A percentile compares a stretch with the other conserved stretches of the same genome.
phyloP scores from a whole-genome alignment of 2,797 vertebrate genomes.

The Borostomias antarcticus region DNA sequence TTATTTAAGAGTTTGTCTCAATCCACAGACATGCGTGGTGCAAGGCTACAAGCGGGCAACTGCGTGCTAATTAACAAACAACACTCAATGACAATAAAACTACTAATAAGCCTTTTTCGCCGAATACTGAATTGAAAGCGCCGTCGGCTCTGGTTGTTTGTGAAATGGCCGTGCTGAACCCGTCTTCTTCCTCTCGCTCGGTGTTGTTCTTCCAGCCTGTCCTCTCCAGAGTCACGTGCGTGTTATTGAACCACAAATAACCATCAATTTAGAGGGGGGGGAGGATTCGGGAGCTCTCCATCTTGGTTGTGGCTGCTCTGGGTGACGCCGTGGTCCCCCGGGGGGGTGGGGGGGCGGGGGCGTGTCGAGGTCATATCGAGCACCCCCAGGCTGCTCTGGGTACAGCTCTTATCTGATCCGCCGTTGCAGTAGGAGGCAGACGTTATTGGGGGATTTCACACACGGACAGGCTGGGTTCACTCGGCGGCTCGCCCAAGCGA shows the following conservation, averaged over 20 bases:
- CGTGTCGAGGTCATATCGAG: constrained; percentile 62
- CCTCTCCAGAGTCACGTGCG: not conserved
- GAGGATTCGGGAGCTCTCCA: constrained; percentile 12
- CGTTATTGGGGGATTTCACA: too few species aligned
- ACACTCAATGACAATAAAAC: not conserved
- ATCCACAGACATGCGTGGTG: not conserved
- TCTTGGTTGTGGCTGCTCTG: constrained; percentile 22
- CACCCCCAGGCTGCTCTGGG: constrained; percentile 60
- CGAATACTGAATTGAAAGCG: not conserved
- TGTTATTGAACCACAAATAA: not conserved
- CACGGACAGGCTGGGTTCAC: not conserved
- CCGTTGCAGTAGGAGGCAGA: not conserved
- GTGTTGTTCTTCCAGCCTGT: constrained; percentile 1
- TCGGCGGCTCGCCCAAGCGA: too few species aligned
- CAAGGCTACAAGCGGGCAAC: constrained; percentile 27
- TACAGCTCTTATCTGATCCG: constrained; percentile 62
- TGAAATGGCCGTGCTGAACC: not conserved
- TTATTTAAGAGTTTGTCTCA: not conserved
- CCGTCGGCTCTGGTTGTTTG: not conserved
- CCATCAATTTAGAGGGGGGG: constrained; percentile 4
- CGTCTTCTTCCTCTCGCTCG: not conserved
- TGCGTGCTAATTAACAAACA: constrained; percentile 25
- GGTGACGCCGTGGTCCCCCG: constrained; percentile 42
- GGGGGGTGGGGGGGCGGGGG: not conserved
- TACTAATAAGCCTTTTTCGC: not conserved